Conservation (phyloP, 2,888 invertebrate species). For the Polydrusus cervinus region DNA sequence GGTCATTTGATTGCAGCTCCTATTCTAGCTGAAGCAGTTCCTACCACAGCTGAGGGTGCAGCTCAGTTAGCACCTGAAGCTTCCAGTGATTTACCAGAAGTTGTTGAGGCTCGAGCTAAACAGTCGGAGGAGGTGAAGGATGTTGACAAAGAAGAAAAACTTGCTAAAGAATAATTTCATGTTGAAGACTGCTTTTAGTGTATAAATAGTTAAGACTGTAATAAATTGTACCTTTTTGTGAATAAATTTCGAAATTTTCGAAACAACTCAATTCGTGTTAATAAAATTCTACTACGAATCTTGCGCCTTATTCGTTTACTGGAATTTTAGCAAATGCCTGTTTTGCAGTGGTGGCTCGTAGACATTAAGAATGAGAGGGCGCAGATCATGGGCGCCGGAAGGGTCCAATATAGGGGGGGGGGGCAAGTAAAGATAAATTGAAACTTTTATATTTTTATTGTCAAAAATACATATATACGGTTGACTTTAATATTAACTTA, state of each 20-base stretch:
- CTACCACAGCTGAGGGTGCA: slow-evolving; percentile 3
- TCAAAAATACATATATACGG: no score
- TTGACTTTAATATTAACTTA: no score
- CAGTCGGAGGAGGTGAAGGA: slow-evolving; percentile 67
- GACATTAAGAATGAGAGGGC: no score
- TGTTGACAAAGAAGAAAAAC: slow-evolving; percentile 5
- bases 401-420: no score
- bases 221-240: slow-evolving; percentile 25
- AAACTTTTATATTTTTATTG: no score
- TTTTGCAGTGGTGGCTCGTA: no score
- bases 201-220: slow-evolving; percentile 31
- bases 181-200: slow-evolving; percentile 35
- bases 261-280: no score
- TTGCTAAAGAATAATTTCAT: slow-evolving; percentile 41
- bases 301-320: no score
- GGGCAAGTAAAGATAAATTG: no score
- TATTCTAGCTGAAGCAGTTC: slow-evolving; percentile 28
- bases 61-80: slow-evolving; percentile 17
- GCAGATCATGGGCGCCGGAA: no score
- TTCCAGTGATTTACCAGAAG: slow-evolving; percentile 68
- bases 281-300: no score
- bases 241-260: slow-evolving; percentile 28
- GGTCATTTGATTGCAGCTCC: slow-evolving; percentile 24
- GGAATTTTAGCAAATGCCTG: no score
- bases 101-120: slow-evolving; percentile 69